Evolutionary conservation across 2,113 vertebrate genomes (phyloP), one percentile per base, ranked within the genome.

Genomic region (Seriola quinqueradiata): DNA sequence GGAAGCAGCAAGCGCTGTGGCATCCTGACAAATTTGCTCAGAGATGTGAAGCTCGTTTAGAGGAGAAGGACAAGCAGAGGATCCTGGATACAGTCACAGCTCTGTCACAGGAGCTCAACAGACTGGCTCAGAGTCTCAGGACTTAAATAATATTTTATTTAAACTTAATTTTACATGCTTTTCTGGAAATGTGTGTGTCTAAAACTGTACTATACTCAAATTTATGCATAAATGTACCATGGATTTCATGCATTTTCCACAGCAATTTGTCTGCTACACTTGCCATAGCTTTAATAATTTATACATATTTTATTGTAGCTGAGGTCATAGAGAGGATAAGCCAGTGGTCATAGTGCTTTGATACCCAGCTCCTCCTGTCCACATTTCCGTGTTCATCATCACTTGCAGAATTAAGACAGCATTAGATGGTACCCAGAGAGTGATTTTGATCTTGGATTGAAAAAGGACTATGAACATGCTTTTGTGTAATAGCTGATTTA

Each of bases 1-100:
- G 90, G 60, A 94, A 91, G 48, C 97, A 97, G 84, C 97, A 96
- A 86, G 79, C 94, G 0, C 86, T 95, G 23, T 98, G 97, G 97
- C 97, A 98, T 66, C 97, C 97, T 0, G 97, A 98, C 84, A 96
- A 95, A 69, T 98, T 98, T 34, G 75, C 93, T 4, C 97, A 98
- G 89, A 93, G 97, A 61, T 98, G 97, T 34, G 95, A 95, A 23
- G 83, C 87, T 12, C 95, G 96, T 36, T 90, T 97, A 28, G 88
- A 92, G 28, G 94, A 95, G 59, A 86, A 83, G 48, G 96, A 98
- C 77, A 90, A 94, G 42, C 83, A 89, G 32, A 91, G 86, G 1
- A 95, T 98, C 74, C 92, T 97, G 80, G 94, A 95, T 54, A 95
- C 96, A 0, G 97, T 98, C 60, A 97, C 95, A 0, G 94, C 95